Evolutionary conservation across 2,888 invertebrate species (phyloP).

Genomic region (Patella depressa): DNA sequence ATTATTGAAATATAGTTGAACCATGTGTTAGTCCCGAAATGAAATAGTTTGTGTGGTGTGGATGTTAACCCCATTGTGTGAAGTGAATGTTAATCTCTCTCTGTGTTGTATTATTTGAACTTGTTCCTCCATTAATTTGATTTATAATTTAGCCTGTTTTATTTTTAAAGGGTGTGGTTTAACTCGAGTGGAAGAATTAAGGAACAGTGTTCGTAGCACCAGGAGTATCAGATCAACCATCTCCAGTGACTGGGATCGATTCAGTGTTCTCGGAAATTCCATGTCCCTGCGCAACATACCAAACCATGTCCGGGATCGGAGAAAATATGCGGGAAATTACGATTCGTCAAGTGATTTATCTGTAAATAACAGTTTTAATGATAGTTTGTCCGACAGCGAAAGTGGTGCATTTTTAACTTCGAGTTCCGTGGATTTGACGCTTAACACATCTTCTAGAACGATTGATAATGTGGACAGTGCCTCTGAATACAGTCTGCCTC

Average conservation of each 20-base stretch:
- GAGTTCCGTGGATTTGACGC: neutral
- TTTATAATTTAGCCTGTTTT: neutral
- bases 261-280: constrained; percentile 53
- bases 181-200: constrained; percentile 42
- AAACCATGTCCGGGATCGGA: constrained; percentile 29
- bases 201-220: constrained; percentile 41
- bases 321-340: constrained; percentile 33
- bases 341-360: constrained; percentile 39
- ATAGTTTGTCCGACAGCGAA: constrained; percentile 31
- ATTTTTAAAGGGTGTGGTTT: constrained; percentile 28
- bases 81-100: no score
- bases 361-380: constrained; percentile 34
- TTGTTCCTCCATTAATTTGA: neutral
- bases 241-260: constrained; percentile 58
- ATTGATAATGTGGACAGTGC: constrained; percentile 36
- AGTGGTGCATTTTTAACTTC: constrained; percentile 13
- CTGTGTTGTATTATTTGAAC: neutral
- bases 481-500: constrained; percentile 30
- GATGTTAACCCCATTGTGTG: no score
- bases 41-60: no score
- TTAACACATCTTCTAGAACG: neutral
- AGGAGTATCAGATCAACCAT: constrained; percentile 35
- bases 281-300: constrained; percentile 34
- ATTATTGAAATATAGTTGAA: no score
- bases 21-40: no score